Base-by-base conservation (phyloP, 2,113 vertebrate genomes). In the Nansenia antarctica region DNA sequence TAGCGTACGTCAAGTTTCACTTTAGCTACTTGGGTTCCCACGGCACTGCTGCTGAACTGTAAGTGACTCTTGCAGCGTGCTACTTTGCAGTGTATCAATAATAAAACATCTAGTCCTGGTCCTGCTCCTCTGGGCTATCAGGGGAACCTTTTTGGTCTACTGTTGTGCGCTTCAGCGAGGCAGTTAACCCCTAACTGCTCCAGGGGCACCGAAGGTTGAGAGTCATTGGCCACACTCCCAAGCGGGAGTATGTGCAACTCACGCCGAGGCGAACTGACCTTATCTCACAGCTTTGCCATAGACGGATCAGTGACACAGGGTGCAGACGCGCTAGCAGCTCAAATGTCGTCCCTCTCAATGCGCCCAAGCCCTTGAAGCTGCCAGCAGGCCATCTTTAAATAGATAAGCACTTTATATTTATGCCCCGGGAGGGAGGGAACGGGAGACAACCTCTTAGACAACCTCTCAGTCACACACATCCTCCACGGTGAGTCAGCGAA, bases 321-420 rank as follows among this genome's bases (percentile, higher is more conserved):
- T 75, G 3, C 34, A 66, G 74, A 79, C 58, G 62, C 32, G 49
- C 72, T 9, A 64, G 62, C 65, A 69, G 86, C 90, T 90, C 85
- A 74, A 78, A 83, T 86, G 74, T 85, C 88, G 76, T 57, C 66
- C 65, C 54, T 67, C 81, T 68, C 42, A 54, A 68, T 58, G 63
- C 62, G 29, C 65, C 24, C 26, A 6, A 84, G 78, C 77, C 80
- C 73, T 72, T 26, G 22, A 77, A 74, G 67, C 81, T 71, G 73
- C 82, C 72, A 74, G 79, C 85, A 68, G 73, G 60, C 57, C 62
- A 53, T 85, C 90, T 90, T 91, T 91, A 90, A 93, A 92, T 91
- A 92, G 91, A 91, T 91, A 92, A 90, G 86, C 79, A 80, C 78
- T 87, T 90, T 77, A 87, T 73, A 82, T 79, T 80, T 77, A 65